These are phyloP conservation scores for Neostethus bicornis DNA, from an alignment of 2,797 vertebrate species.

Conservation along the genomic window DNA sequence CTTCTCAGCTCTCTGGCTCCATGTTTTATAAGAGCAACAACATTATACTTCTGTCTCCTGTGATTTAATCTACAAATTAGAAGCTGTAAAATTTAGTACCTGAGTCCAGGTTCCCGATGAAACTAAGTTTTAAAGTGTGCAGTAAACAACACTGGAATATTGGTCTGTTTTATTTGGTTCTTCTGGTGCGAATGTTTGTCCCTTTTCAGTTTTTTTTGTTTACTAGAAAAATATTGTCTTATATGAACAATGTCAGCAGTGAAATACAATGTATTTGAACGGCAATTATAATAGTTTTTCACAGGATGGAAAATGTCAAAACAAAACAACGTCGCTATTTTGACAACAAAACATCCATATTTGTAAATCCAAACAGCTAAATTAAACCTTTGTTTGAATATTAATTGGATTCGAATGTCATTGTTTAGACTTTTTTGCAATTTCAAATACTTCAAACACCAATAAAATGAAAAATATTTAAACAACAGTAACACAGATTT, in stretches of 20 bases:
- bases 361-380: constrained; percentile 8
- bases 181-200: constrained; percentile 13
- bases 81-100: constrained; percentile 65
- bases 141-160: constrained; percentile 73
- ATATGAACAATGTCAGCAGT: constrained; percentile 31
- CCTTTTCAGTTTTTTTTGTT: constrained; percentile 29
- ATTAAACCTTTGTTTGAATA: constrained; percentile 10
- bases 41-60: constrained; percentile 65
- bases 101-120: constrained; percentile 66
- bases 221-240: constrained; percentile 35
- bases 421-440: constrained; percentile 4
- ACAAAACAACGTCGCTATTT: constrained; percentile 24
- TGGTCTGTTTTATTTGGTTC: constrained; percentile 27
- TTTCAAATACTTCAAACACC: too few relatives aligned
- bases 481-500: too few relatives aligned
- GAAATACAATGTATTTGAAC: constrained; percentile 9
- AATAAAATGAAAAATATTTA: too few relatives aligned
- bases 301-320: constrained; percentile 24
- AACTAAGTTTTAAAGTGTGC: constrained; percentile 72
- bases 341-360: constrained; percentile 37
- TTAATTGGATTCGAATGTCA: neutral
- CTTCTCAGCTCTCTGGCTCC: constrained; percentile 47
- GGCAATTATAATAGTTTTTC: constrained; percentile 21
- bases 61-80: constrained; percentile 69
- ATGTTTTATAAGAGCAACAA: constrained; percentile 62